A percentile compares a stretch with the other conserved stretches of the same genome.
These are phyloP conservation scores for Biston betularia DNA, from an alignment of 2,888 invertebrate species.

Conservation along the genomic window DNA sequence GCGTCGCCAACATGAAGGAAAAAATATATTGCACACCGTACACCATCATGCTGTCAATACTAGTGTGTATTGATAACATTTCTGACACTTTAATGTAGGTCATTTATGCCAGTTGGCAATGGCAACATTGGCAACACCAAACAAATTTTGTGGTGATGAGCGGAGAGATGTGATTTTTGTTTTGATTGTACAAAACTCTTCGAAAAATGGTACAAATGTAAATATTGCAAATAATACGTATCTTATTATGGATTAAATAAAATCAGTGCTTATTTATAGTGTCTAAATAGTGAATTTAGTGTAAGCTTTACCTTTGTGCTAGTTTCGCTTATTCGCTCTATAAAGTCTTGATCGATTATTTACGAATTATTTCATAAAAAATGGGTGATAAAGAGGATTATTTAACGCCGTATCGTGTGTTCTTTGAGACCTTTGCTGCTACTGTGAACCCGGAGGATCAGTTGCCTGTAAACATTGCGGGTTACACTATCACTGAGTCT, in stretches of 20 bases:
- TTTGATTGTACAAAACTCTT: slow-evolving; percentile 62
- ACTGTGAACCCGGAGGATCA: slow-evolving; percentile 90
- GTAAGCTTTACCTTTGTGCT: slow-evolving; percentile 44
- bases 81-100: background rate
- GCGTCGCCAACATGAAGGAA: background rate
- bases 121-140: slow-evolving; percentile 10
- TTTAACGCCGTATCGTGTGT: slow-evolving; percentile 89
- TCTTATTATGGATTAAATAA: slow-evolving; percentile 48
- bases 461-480: slow-evolving; percentile 90
- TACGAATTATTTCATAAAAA: slow-evolving; percentile 56
- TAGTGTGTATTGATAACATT: background rate
- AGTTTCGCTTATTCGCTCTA: slow-evolving; percentile 39
- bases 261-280: slow-evolving; percentile 49
- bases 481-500: slow-evolving; percentile 88
- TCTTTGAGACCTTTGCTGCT: slow-evolving; percentile 90
- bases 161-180: slow-evolving; percentile 68
- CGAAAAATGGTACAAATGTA: slow-evolving; percentile 35
- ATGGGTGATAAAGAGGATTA: slow-evolving; percentile 89
- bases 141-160: slow-evolving; percentile 47
- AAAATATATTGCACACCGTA: background rate
- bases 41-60: background rate
- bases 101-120: background rate
- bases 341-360: slow-evolving; percentile 61
- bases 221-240: slow-evolving; percentile 47
- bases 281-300: slow-evolving; percentile 40